These are phyloP conservation scores for Amblyjoppa fuscipennis DNA, from an alignment of 2,888 invertebrate species.

Conservation along the genomic window DNA sequence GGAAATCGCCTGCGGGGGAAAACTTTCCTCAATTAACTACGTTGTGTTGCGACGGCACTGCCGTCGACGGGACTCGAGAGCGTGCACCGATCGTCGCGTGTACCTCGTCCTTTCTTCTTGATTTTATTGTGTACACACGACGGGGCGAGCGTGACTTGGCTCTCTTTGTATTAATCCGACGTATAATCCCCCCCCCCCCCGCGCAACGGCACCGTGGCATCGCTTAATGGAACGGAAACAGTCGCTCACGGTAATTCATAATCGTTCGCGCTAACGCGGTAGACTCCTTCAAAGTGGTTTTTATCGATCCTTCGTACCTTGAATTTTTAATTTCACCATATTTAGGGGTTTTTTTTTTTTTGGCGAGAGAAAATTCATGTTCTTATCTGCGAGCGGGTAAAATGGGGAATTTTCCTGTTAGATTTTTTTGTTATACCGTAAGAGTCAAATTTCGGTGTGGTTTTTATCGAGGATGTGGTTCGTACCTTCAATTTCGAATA, in stretches of 20 bases:
- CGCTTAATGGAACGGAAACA: conserved; percentile 51
- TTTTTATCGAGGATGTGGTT: background rate
- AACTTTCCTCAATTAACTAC: conserved; percentile 61
- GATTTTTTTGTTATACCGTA: too few species aligned
- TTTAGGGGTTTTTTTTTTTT: background rate
- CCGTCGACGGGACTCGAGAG: conserved; percentile 50
- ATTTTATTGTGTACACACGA: conserved; percentile 57
- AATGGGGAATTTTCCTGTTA: too few species aligned
- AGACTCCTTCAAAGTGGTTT: background rate
- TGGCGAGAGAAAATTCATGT: too few species aligned
- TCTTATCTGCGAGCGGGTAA: too few species aligned
- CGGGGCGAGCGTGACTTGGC: conserved; percentile 69
- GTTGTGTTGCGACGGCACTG: conserved; percentile 34
- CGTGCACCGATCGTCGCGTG: conserved; percentile 61
- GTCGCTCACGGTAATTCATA: conserved; percentile 45
- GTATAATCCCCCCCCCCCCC: conserved; percentile 18
- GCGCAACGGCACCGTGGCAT: conserved; percentile 6
- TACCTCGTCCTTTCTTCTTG: conserved; percentile 46
- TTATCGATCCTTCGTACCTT: background rate
- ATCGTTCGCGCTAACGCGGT: conserved; percentile 18
- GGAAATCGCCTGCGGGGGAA: conserved; percentile 55
- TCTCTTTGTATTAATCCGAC: conserved; percentile 54
- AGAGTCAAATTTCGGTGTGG: background rate
- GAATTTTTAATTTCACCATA: background rate
- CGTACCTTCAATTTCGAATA: background rate